Conservation (phyloP, 2,113 vertebrate species). For the Monarcha castaneiventris region DNA sequence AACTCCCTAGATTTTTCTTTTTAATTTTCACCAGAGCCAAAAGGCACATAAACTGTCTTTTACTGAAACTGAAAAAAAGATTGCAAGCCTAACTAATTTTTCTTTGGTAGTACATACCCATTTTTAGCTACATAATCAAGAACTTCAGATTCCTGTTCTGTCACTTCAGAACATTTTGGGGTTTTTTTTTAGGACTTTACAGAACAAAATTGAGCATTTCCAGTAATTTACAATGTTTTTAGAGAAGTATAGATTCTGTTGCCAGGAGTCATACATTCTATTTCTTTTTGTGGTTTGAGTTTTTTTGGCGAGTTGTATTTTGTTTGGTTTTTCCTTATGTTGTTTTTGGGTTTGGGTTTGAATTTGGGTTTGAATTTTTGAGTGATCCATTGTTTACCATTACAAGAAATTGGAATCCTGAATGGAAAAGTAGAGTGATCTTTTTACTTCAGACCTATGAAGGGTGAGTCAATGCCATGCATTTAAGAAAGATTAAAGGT, state of each 20-base stretch:
- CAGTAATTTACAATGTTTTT: not conserved
- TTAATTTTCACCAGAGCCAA: not conserved
- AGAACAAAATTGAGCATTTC: not conserved
- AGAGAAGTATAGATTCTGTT: not conserved
- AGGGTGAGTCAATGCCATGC: not conserved
- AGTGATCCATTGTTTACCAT: not conserved
- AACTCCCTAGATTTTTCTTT: not conserved
- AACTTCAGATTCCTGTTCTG: not conserved
- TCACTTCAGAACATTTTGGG: not conserved
- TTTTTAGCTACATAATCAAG: not conserved
- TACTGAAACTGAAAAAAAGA: not conserved
- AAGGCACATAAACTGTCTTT: not conserved
- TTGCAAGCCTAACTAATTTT: not conserved
- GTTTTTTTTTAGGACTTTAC: not conserved
- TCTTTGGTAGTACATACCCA: not conserved
- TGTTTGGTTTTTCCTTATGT: too few species aligned
- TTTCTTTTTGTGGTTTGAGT: not conserved
- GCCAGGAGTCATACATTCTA: not conserved
- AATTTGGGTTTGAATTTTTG: fast-evolving
- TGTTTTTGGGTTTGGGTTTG: too few species aligned
- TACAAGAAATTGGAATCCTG: not conserved
- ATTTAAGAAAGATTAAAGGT: not conserved
- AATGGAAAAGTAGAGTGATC: not conserved
- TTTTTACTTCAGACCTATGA: not conserved
- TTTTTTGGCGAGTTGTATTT: fast-evolving